A percentile compares a stretch with the other conserved stretches of the same genome.
Conservation (phyloP, 2,888 invertebrate genomes). For the Ichneumon xanthorius region DNA sequence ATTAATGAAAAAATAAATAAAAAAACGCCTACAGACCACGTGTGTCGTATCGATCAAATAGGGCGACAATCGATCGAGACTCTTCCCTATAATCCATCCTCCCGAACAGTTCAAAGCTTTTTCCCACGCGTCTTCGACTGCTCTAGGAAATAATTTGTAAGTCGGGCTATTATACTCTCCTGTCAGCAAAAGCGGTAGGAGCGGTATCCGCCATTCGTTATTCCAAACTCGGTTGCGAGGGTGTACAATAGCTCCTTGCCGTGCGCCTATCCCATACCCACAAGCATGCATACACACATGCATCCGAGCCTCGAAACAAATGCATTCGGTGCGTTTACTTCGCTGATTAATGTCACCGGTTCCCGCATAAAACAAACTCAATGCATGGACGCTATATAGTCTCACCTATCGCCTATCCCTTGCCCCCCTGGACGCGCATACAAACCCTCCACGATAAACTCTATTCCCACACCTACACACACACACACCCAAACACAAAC, state of each 20-base stretch:
- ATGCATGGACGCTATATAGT: not conserved
- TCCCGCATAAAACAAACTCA: not conserved
- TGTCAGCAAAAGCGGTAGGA: not conserved
- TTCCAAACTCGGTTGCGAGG: constrained; percentile 18
- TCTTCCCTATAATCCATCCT: not conserved
- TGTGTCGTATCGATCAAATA: constrained; percentile 7
- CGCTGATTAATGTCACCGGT: constrained; percentile 26
- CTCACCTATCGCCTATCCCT: constrained; percentile 4
- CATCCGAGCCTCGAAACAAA: not conserved
- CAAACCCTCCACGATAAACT: constrained; percentile 2
- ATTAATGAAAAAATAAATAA: not conserved
- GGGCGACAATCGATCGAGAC: not conserved
- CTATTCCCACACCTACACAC: not conserved
- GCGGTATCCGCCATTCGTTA: constrained; percentile 13
- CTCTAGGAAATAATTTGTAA: constrained; percentile 29
- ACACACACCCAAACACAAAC: not conserved
- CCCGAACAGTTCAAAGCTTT: not conserved
- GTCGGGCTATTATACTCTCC: constrained; percentile 12
- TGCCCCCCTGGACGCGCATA: not conserved
- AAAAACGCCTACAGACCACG: not conserved
- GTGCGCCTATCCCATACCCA: not conserved
- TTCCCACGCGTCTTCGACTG: constrained; percentile 43
- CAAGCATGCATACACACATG: not conserved
- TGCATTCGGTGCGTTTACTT: constrained; percentile 24
- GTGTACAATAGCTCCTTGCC: constrained; percentile 5